These are phyloP conservation scores for Bombus sibiricus DNA, from an alignment of 1,140 invertebrate genomes.

Conservation along the genomic window DNA sequence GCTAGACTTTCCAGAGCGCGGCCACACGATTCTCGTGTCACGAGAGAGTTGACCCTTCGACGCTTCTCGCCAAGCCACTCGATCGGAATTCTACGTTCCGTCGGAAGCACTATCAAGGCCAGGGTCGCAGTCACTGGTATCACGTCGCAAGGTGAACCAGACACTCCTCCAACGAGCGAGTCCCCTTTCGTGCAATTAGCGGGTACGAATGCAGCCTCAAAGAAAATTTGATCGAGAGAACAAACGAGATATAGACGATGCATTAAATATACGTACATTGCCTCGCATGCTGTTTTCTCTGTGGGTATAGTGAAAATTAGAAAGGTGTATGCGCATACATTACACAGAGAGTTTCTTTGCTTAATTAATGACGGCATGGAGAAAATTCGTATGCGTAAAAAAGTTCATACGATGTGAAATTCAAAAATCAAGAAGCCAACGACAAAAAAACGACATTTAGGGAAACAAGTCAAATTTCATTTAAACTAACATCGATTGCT, in stretches of 20 bases:
- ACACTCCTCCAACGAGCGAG: not conserved
- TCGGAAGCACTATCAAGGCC: slow-evolving; percentile 45
- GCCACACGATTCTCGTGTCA: slow-evolving; percentile 7
- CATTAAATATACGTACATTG: not conserved
- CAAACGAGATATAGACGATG: not conserved
- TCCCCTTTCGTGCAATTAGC: slow-evolving; percentile 16
- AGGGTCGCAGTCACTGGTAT: slow-evolving; percentile 1
- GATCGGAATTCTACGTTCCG: slow-evolving; percentile 25
- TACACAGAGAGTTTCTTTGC: too few species aligned
- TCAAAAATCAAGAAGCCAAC: too few species aligned
- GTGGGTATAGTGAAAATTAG: not conserved
- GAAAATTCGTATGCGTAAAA: too few species aligned
- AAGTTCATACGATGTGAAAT: too few species aligned
- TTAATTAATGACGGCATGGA: too few species aligned
- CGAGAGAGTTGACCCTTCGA: slow-evolving; percentile 47
- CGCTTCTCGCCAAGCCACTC: not conserved
- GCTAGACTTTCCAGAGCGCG: not conserved
- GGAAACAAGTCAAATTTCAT: not conserved
- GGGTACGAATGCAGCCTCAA: not conserved
- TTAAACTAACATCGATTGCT: not conserved
- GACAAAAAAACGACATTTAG: not conserved
- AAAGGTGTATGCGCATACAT: too few species aligned
- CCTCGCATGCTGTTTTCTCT: not conserved
- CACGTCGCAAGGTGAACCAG: slow-evolving; percentile 35
- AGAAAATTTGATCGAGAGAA: not conserved